Evolutionary conservation across 1,140 invertebrate species (phyloP), one percentile per base, ranked within the genome.

Genomic region (Zaprionus vittiger): DNA sequence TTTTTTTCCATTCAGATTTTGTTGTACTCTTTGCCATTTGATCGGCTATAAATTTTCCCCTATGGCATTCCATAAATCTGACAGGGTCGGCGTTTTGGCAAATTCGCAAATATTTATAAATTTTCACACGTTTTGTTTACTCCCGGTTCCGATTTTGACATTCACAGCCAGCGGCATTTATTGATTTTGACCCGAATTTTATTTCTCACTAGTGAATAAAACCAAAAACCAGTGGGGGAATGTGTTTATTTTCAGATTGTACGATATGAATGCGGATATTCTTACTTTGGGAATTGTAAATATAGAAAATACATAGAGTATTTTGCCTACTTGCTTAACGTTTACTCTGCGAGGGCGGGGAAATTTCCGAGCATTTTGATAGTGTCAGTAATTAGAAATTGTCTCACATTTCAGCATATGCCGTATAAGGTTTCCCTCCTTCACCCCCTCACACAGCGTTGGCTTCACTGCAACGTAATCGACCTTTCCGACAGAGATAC

Each of bases 51-150:
- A 64, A 65, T 55, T 47, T 61, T 64, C 34, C 55, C 65, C 52
- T 44, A 12, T 57, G 47, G 69, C 54, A 77, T 73, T 63, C 65
- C 60, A 55, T 60, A 71, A 73, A 60, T 64, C 31, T 41, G 69
- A 37, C 11, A 20, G 26, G 20, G 52, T 12, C 41, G 70, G 28
- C 59, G 62, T 17, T 72, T 61, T 74, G 57, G 59, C 61, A 70
- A 55, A 41, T 60, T 52, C 41, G 59, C 73, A 74, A 81, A 81
- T 79, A 79, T 81, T 79, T 81, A 60, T 61, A 72, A 74, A 72
- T 81, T 81, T 72, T 68, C 60, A 72, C 77, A 76, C 79, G 79
- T 76, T 79, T 76, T 81, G 77, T 79, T 81, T 81, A 79, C 63
- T 47, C 22, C 49, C 20, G 20, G 2, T 52, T 52, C 4, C 37